phyloP scores from a whole-genome alignment of 2,797 vertebrate genomes.

The Distichodus sexfasciatus region DNA sequence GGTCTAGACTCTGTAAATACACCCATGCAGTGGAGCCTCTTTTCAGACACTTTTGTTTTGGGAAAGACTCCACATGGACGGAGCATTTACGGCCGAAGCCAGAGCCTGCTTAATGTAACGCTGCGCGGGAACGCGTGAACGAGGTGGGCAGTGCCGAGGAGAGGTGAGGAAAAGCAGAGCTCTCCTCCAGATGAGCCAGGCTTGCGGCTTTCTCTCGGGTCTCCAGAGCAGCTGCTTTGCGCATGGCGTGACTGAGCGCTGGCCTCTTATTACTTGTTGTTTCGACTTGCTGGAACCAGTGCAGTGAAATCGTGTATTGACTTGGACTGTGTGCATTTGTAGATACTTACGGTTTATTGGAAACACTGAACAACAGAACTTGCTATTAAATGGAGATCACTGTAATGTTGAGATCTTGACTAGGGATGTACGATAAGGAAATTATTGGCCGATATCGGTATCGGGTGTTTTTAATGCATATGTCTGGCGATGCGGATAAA shows the following conservation, averaged over 20 bases:
- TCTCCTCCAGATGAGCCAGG: slow-evolving; percentile 20
- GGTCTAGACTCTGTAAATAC: slow-evolving; percentile 19
- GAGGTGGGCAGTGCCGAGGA: background rate
- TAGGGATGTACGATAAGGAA: too few relatives aligned
- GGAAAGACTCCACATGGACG: slow-evolving; percentile 21
- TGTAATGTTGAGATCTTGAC: slow-evolving; percentile 11
- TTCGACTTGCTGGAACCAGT: background rate
- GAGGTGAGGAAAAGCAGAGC: slow-evolving; percentile 35
- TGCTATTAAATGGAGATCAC: slow-evolving; percentile 1
- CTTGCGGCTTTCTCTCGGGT: background rate
- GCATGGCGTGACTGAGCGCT: background rate
- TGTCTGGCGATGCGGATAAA: too few relatives aligned
- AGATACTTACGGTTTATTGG: slow-evolving; percentile 16
- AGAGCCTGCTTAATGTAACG: slow-evolving; percentile 35
- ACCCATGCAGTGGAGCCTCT: background rate
- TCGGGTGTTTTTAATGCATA: too few relatives aligned
- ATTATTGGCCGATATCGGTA: too few relatives aligned
- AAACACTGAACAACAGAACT: slow-evolving; percentile 7
- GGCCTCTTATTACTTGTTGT: slow-evolving; percentile 4
- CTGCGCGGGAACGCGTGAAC: background rate
- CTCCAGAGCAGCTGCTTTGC: background rate
- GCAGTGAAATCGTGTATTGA: slow-evolving; percentile 13
- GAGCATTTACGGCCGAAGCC: slow-evolving; percentile 24
- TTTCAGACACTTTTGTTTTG: slow-evolving; percentile 39
- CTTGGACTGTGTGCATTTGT: slow-evolving; percentile 14